Percentiles rank a stretch among this genome's conserved stretches.
phyloP scores from a whole-genome alignment of 2,113 vertebrate species.

The Circaetus gallicus region DNA sequence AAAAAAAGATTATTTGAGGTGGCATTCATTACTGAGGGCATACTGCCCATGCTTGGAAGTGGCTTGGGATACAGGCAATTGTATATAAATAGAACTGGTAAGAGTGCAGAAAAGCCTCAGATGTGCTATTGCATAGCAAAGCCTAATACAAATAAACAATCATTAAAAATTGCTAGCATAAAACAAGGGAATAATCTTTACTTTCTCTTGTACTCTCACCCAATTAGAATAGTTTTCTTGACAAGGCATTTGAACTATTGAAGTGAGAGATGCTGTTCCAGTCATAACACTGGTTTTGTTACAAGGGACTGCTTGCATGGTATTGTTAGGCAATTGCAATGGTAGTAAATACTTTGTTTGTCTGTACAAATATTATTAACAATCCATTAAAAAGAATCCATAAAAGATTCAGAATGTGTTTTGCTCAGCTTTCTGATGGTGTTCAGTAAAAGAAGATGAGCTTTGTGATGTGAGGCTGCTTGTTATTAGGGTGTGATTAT shows the following conservation, averaged over 20 bases:
- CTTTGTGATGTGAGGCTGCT: background rate
- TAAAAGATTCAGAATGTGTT: background rate
- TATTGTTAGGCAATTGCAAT: background rate
- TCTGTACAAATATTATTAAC: slow-evolving; percentile 33
- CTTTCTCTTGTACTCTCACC: background rate
- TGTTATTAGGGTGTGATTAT: slow-evolving; percentile 1
- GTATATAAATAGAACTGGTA: background rate
- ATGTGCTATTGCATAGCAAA: slow-evolving; percentile 32
- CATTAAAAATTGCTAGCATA: slow-evolving; percentile 47
- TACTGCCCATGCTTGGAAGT: background rate
- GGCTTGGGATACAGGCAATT: background rate
- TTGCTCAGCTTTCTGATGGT: background rate
- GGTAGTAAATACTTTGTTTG: background rate
- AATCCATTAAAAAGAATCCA: slow-evolving; percentile 4
- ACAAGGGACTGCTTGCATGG: background rate
- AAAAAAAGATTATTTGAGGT: background rate
- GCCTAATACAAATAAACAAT: slow-evolving; percentile 38
- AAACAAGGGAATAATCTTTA: slow-evolving; percentile 27
- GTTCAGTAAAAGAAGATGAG: slow-evolving; percentile 1
- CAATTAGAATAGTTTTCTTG: background rate
- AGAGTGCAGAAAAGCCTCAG: background rate
- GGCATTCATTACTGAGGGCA: slow-evolving; percentile 1
- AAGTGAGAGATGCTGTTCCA: background rate
- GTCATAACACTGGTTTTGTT: background rate
- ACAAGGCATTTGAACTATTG: background rate